These are phyloP conservation scores for Syrrhaptes paradoxus DNA, from an alignment of 2,113 vertebrate species.

Conservation along the genomic window DNA sequence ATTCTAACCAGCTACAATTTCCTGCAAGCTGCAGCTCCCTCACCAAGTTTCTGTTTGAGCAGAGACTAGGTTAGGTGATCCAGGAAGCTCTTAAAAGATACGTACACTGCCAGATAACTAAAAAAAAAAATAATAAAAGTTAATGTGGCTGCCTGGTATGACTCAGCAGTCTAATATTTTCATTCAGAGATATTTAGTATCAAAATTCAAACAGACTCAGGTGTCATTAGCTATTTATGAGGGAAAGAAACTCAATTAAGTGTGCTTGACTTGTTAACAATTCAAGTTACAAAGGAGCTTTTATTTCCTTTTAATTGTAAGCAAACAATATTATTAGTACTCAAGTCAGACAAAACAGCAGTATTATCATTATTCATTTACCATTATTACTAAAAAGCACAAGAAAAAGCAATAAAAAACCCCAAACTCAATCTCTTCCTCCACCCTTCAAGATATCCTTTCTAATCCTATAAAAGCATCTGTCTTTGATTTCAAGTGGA, in stretches of 20 bases:
- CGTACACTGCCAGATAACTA: conserved; percentile 49
- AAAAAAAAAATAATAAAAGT: neutral
- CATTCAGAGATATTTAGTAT: conserved; percentile 73
- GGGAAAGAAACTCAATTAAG: conserved; percentile 71
- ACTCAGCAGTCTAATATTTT: conserved; percentile 76
- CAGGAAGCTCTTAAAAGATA: conserved; percentile 10
- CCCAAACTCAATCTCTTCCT: conserved; percentile 56
- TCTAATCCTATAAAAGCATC: conserved; percentile 82
- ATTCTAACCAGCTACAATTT: neutral
- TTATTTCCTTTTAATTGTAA: conserved; percentile 77
- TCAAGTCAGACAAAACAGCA: conserved; percentile 57
- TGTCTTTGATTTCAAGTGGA: conserved; percentile 82
- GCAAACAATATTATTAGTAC: conserved; percentile 55
- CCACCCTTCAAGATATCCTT: conserved; percentile 72
- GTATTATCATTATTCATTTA: conserved; percentile 56
- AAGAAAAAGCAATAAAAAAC: conserved; percentile 13
- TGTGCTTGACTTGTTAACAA: conserved; percentile 67
- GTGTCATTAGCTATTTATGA: conserved; percentile 73
- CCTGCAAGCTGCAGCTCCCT: neutral
- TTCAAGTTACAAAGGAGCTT: conserved; percentile 59
- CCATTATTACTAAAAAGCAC: conserved; percentile 62
- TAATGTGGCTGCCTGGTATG: conserved; percentile 56
- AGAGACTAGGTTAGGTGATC: conserved; percentile 20
- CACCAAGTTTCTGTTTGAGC: neutral
- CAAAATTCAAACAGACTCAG: conserved; percentile 76